A percentile compares a stretch with the other conserved stretches of the same genome.
Conservation (phyloP, 2,797 vertebrate genomes). For the Chiropotes sagulatus region DNA sequence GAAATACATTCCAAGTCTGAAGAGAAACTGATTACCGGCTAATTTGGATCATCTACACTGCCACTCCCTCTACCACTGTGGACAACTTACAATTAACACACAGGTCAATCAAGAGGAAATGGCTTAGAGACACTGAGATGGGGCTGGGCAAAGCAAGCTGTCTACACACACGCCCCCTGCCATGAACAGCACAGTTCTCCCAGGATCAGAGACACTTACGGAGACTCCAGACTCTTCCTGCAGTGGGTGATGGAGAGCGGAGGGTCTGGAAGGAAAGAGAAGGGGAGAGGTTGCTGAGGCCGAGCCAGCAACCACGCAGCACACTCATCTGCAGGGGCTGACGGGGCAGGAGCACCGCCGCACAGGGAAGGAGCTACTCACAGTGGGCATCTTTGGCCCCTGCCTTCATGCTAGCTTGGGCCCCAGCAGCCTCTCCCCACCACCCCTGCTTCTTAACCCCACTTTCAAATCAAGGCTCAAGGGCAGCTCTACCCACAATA, state of each 20-base stretch:
- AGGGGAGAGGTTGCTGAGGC: slow-evolving; percentile 40
- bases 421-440: not conserved
- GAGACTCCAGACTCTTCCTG: slow-evolving; percentile 98
- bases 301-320: not conserved
- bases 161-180: not conserved
- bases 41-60: not conserved
- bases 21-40: not conserved
- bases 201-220: slow-evolving; percentile 90
- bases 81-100: not conserved
- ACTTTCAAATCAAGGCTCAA: not conserved
- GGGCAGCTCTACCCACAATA: not conserved
- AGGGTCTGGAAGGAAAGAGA: slow-evolving; percentile 90
- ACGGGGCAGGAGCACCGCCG: accelerated
- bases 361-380: not conserved
- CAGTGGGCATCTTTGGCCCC: accelerated
- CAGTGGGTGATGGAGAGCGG: slow-evolving; percentile 98
- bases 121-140: not conserved
- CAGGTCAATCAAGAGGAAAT: not conserved
- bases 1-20: not conserved
- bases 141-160: accelerated
- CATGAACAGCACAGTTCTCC: not conserved
- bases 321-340: too few relatives aligned
- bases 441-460: not conserved
- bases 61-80: not conserved
- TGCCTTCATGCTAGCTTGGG: not conserved